These are phyloP conservation scores for Myoxocephalus aenaeus DNA, from an alignment of 2,797 vertebrate species.

Conservation along the genomic window DNA sequence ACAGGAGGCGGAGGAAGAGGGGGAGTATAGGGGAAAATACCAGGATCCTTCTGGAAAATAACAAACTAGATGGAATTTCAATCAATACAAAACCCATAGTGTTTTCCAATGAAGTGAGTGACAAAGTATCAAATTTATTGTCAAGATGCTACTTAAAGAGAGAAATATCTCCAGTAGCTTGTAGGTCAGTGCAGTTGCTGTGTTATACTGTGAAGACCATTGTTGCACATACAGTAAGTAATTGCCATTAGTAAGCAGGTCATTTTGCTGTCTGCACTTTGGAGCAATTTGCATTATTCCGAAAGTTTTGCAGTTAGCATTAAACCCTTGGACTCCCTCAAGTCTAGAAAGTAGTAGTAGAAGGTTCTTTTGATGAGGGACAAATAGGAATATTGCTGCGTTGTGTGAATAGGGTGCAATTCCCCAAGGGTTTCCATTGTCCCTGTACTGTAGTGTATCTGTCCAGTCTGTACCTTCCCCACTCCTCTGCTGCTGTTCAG, in stretches of 20 bases:
- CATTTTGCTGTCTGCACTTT: slow-evolving; percentile 86
- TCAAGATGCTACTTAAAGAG: slow-evolving; percentile 40
- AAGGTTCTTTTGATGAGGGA: slow-evolving; percentile 83
- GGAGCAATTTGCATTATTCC: slow-evolving; percentile 86
- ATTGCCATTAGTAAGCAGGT: slow-evolving; percentile 83
- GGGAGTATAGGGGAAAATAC: neutral
- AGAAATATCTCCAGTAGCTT: slow-evolving; percentile 34
- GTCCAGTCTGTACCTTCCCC: slow-evolving; percentile 34
- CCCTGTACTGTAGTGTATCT: slow-evolving; percentile 70
- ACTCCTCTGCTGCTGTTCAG: slow-evolving; percentile 75
- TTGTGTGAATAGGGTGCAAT: slow-evolving; percentile 86
- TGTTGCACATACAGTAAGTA: slow-evolving; percentile 75
- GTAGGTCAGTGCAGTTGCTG: slow-evolving; percentile 2
- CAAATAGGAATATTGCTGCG: slow-evolving; percentile 85
- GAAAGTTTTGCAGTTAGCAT: slow-evolving; percentile 85
- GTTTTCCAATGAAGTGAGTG: slow-evolving; percentile 59
- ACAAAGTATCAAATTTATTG: slow-evolving; percentile 62
- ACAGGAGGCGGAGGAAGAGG: neutral
- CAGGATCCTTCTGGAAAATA: slow-evolving; percentile 38
- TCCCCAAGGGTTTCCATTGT: slow-evolving; percentile 84
- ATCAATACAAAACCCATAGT: slow-evolving; percentile 60
- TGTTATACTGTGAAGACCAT: slow-evolving; percentile 61
- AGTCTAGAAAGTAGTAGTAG: slow-evolving; percentile 85
- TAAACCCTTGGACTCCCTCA: slow-evolving; percentile 85
- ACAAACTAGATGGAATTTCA: slow-evolving; percentile 50